Conservation (phyloP, 2,888 invertebrate species). For the Lysandra coridon region DNA sequence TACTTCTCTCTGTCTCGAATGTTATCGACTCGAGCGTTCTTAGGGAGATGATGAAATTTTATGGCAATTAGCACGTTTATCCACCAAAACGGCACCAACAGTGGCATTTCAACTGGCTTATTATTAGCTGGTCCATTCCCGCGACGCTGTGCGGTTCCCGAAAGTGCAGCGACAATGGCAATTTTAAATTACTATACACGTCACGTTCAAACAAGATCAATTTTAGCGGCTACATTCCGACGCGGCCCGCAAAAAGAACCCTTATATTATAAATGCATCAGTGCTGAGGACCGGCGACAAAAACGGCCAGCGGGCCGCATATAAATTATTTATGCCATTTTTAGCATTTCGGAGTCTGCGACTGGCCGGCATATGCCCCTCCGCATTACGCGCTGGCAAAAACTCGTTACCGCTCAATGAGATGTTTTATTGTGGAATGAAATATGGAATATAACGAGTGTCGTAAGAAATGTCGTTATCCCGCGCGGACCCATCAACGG, state of each 20-base stretch:
- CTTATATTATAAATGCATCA: constrained; percentile 81
- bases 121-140: not conserved
- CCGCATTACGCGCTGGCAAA: constrained; percentile 32
- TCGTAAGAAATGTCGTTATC: not conserved
- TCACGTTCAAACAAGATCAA: constrained; percentile 79
- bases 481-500: not conserved
- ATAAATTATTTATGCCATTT: constrained; percentile 81
- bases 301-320: constrained; percentile 70
- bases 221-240: constrained; percentile 79
- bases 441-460: constrained; percentile 6
- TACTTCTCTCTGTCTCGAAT: no score
- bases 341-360: constrained; percentile 76
- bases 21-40: no score
- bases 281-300: constrained; percentile 76
- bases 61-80: no score
- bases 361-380: constrained; percentile 46
- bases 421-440: constrained; percentile 12
- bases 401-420: constrained; percentile 27
- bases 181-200: constrained; percentile 64
- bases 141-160: not conserved
- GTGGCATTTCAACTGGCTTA: not conserved
- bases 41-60: no score
- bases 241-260: constrained; percentile 76
- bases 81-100: not conserved
- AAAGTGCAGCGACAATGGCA: constrained; percentile 35